phyloP scores from a whole-genome alignment of 2,888 invertebrate genomes.

The Ptychoptera contaminata region DNA sequence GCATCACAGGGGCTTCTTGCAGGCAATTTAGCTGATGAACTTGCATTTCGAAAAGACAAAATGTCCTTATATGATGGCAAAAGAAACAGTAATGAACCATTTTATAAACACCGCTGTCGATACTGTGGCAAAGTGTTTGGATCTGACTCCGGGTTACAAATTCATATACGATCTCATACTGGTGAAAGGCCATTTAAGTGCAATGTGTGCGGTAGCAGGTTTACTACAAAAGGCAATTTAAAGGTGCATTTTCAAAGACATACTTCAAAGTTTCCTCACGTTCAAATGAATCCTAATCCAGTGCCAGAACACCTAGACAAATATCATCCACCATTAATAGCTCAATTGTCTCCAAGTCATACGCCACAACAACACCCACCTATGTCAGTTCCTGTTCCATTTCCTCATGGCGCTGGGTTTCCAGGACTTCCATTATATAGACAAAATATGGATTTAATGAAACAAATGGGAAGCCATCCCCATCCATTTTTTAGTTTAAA shows the following conservation, averaged over 20 bases:
- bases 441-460: conserved; percentile 27
- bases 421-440: conserved; percentile 24
- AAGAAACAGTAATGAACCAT: conserved; percentile 71
- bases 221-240: conserved; percentile 98
- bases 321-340: conserved; percentile 70
- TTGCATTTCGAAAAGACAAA: conserved; percentile 72
- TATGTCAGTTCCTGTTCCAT: conserved; percentile 19
- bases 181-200: conserved; percentile 98
- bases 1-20: conserved; percentile 83
- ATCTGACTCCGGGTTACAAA: conserved; percentile 91
- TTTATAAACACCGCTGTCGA: conserved; percentile 87
- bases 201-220: conserved; percentile 96
- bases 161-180: conserved; percentile 95
- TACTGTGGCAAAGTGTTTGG: conserved; percentile 95
- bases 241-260: conserved; percentile 99
- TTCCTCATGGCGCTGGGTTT: conserved; percentile 18
- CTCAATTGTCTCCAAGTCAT: conserved; percentile 33
- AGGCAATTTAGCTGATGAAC: conserved; percentile 79
- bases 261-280: conserved; percentile 85
- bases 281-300: conserved; percentile 93
- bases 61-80: conserved; percentile 49
- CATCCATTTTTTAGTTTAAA: conserved; percentile 21
- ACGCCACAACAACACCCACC: conserved; percentile 20
- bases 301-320: conserved; percentile 93
- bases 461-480: conserved; percentile 19